Percentiles rank a stretch among this genome's conserved stretches.
phyloP scores from a whole-genome alignment of 2,797 vertebrate genomes.

The Brachyalestes nurse region DNA sequence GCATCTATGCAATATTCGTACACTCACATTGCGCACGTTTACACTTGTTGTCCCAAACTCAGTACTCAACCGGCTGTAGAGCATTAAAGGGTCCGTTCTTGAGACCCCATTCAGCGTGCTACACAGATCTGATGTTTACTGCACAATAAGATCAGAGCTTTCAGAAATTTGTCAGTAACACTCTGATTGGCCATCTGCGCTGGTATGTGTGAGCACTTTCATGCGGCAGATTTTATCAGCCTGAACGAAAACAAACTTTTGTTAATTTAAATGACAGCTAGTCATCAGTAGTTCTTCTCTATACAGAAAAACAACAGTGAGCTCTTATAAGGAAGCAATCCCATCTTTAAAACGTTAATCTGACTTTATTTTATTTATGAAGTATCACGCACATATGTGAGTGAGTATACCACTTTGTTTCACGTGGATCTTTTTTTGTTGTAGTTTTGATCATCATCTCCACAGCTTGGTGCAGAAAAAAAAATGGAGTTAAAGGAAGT shows the following conservation, averaged over 20 bases:
- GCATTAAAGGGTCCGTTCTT: not conserved
- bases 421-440: not conserved
- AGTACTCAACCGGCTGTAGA: not conserved
- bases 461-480: not conserved
- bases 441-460: not conserved
- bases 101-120: not conserved
- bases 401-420: not conserved
- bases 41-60: not conserved
- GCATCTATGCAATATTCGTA: not conserved
- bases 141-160: not conserved
- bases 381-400: not conserved
- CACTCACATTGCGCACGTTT: not conserved
- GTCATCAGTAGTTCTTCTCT: not conserved
- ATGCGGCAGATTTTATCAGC: not conserved
- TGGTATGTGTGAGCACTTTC: not conserved
- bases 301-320: not conserved
- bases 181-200: not conserved
- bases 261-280: not conserved
- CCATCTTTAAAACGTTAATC: too few relatives aligned
- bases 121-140: not conserved
- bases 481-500: too few relatives aligned
- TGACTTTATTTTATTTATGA: too few relatives aligned
- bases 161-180: not conserved
- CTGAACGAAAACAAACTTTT: not conserved
- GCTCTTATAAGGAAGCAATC: not conserved